phyloP scores from a whole-genome alignment of 2,888 invertebrate genomes.

The Aphidoletes aphidimyza region DNA sequence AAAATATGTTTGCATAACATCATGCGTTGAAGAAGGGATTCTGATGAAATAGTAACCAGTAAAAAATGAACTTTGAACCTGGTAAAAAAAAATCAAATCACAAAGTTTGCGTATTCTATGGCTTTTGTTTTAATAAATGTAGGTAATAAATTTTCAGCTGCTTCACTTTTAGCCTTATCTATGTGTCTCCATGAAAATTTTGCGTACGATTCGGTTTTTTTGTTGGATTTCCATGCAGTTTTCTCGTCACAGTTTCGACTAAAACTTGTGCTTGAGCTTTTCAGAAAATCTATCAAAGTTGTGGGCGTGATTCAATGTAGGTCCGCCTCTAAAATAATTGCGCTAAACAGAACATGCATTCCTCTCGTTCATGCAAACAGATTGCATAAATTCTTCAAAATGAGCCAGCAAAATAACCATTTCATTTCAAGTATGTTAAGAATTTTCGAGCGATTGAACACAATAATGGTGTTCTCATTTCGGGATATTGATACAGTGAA shows the following conservation, averaged over 20 bases:
- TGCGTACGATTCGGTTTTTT: background rate
- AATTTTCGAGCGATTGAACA: conserved; percentile 19
- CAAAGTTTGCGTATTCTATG: background rate
- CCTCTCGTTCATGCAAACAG: background rate
- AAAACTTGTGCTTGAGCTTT: conserved; percentile 15
- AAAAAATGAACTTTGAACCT: background rate
- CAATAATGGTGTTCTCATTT: background rate
- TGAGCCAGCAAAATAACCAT: background rate
- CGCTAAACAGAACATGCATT: background rate
- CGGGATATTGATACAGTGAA: background rate
- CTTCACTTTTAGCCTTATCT: background rate
- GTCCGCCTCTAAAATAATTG: background rate
- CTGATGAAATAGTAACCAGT: no score
- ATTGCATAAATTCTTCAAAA: background rate
- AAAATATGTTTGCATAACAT: no score
- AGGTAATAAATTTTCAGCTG: conserved; percentile 15
- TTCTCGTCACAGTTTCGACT: background rate
- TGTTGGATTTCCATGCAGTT: background rate
- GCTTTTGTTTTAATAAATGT: conserved; percentile 13
- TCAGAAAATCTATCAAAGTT: background rate
- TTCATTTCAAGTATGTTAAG: background rate
- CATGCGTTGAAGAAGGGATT: no score
- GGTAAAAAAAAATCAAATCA: background rate
- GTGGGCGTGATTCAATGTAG: background rate
- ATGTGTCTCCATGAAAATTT: background rate